Conservation (phyloP, 2,113 vertebrate genomes). For the Lethenteron camtschaticum region DNA sequence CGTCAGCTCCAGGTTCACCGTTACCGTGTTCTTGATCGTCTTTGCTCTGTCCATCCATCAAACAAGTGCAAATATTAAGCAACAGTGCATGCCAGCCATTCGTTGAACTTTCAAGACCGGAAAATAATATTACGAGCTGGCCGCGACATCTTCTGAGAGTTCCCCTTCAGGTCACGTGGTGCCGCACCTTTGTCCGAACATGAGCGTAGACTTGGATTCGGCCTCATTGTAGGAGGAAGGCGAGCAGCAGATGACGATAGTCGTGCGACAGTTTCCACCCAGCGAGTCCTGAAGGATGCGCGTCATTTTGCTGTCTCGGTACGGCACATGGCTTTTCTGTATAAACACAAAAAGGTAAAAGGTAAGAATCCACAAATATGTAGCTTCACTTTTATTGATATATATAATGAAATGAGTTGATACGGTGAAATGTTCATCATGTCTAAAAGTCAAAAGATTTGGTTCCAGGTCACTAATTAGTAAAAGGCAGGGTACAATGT, state of each 20-base stretch:
- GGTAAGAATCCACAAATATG: not conserved
- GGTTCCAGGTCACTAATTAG: too few species aligned
- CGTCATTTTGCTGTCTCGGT: conserved; percentile 90
- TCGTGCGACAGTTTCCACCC: conserved; percentile 76
- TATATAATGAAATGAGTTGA: too few species aligned
- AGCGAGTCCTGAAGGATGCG: conserved; percentile 78
- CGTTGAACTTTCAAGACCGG: too few species aligned
- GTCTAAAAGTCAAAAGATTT: too few species aligned
- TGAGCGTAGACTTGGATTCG: conserved; percentile 69
- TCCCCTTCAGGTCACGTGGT: not conserved
- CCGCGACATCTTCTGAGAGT: too few species aligned
- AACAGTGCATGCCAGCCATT: too few species aligned
- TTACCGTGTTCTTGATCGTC: conserved; percentile 84
- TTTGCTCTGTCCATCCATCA: conserved; percentile 35
- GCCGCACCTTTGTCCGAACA: conserved; percentile 70
- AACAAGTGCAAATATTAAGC: too few species aligned
- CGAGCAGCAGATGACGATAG: conserved; percentile 78
- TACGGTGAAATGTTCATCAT: too few species aligned
- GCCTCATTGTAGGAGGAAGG: conserved; percentile 72
- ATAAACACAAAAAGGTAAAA: not conserved
- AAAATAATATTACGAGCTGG: too few species aligned
- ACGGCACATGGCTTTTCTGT: conserved; percentile 72
- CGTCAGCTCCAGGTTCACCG: conserved; percentile 70
- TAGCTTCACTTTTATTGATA: too few species aligned
- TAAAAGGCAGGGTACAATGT: too few species aligned